Evolutionary conservation across 2,888 invertebrate species (phyloP), one percentile per base, ranked within the genome.

Genomic region (Drosophila algonquin): DNA sequence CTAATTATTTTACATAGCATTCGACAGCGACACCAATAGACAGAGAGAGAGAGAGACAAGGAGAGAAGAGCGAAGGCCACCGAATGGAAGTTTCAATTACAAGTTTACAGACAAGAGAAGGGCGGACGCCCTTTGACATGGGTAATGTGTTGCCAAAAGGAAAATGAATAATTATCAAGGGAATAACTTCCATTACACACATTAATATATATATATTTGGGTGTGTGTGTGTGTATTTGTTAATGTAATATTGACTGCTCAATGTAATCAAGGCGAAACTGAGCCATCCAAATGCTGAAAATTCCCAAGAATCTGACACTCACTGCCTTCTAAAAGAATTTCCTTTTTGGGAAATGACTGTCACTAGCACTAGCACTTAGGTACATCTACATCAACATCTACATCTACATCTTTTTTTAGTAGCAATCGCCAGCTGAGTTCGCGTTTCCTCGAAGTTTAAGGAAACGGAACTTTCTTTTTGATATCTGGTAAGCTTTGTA

Each of bases 1-100:
- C 71, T 89, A 89, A 89, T 85, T 88, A 87, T 89, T 87, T 80
- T 71, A 74, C 75, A 75, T 72, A 69, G 47, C 63, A n/a, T 74
- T 71, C 21, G 40, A 46, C 59, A 46, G 21, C 50, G 65, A 56
- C 61, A 51, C 16, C 48, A 30, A 64, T 51, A 35, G 4, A 12
- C 0, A 35, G 4, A 35, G 40, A 40, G 14, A 14, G 40, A 14
- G 12, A 35, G 12, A 12, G 12, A 18, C 18, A 18, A 18, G 18
- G 10, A 35, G 40, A 40, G 14, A 14, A 48, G 24, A 5, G 40
- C 6, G 12, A 14, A 40, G 47, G 16, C 46, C 14, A 57, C 40
- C 27, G 35, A 55, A 52, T 51, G 60, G 50, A 47, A 63, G 76
- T 63, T 81, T 84, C 87, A 87, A 78, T 84, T 78, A 84, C 81